These are phyloP conservation scores for Thaleichthys pacificus DNA, from an alignment of 2,797 vertebrate genomes.

Conservation along the genomic window DNA sequence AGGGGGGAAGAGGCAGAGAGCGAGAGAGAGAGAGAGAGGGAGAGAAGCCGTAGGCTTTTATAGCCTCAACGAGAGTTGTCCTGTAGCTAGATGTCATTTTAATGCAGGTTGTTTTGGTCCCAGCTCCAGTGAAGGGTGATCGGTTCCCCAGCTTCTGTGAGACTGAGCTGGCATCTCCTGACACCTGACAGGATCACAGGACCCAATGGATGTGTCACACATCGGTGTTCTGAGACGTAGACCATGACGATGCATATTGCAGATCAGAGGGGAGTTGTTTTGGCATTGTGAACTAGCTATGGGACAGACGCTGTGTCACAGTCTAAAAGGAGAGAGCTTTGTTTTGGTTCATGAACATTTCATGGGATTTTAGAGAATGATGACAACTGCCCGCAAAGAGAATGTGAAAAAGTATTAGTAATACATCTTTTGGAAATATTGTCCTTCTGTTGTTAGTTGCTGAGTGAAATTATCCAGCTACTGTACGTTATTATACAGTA, in stretches of 20 bases:
- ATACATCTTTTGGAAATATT: no score
- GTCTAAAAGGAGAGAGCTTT: neutral
- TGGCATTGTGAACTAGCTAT: neutral
- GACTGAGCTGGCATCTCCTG: neutral
- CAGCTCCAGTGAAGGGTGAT: neutral
- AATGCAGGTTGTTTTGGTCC: neutral
- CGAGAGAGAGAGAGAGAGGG: slow-evolving; percentile 1
- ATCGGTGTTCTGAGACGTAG: no score
- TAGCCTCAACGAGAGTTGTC: neutral
- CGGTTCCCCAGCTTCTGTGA: neutral
- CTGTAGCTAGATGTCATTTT: neutral
- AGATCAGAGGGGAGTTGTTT: neutral
- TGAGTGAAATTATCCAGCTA: no score
- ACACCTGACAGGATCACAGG: neutral
- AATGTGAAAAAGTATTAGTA: neutral
- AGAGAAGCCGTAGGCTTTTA: neutral
- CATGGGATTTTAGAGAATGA: neutral
- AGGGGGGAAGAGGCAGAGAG: neutral
- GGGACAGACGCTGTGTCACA: neutral
- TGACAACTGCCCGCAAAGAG: neutral
- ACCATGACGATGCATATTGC: neutral
- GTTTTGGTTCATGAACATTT: neutral
- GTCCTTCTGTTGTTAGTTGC: no score
- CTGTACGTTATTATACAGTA: no score
- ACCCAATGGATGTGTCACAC: no score